phyloP scores from a whole-genome alignment of 2,888 invertebrate genomes.

The Platerodrilus igneus region DNA sequence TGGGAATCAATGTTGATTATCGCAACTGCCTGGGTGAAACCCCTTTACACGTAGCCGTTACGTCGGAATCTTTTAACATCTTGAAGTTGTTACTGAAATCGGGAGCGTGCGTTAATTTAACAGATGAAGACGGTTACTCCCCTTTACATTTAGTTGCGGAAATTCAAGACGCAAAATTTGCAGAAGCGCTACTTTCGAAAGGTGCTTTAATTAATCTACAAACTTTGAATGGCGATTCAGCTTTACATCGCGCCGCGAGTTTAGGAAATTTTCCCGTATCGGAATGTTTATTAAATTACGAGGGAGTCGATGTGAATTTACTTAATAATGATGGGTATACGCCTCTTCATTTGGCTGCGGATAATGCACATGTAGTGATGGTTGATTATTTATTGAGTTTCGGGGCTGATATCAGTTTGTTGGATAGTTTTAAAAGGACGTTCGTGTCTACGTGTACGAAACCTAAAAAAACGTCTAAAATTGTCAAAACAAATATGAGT shows the following conservation, averaged over 20 bases:
- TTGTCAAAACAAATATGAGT: no score
- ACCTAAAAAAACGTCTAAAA: no score
- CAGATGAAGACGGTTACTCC: slow-evolving; percentile 17
- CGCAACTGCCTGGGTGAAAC: slow-evolving; percentile 13
- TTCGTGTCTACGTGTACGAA: no score
- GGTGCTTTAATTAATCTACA: slow-evolving; percentile 15
- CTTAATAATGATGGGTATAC: slow-evolving; percentile 14
- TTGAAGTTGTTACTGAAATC: slow-evolving; percentile 8
- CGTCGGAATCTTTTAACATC: slow-evolving; percentile 11
- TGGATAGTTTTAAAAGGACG: slow-evolving; percentile 16
- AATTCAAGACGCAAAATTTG: slow-evolving; percentile 4
- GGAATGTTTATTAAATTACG: slow-evolving; percentile 14
- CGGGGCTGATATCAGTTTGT: slow-evolving; percentile 10
- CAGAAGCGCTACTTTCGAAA: slow-evolving; percentile 8
- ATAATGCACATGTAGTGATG: slow-evolving; percentile 12
- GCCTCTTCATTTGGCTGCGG: slow-evolving; percentile 12
- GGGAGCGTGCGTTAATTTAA: slow-evolving; percentile 15
- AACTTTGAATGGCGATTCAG: slow-evolving; percentile 17
- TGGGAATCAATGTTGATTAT: slow-evolving; percentile 11
- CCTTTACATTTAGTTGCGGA: slow-evolving; percentile 16
- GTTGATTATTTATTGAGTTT: slow-evolving; percentile 8
- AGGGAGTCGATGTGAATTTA: slow-evolving; percentile 9
- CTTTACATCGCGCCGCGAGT: slow-evolving; percentile 15
- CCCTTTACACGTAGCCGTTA: slow-evolving; percentile 13
- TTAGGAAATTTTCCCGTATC: slow-evolving; percentile 8